Conservation (phyloP, 2,113 vertebrate genomes). For the Butorides virescens region DNA sequence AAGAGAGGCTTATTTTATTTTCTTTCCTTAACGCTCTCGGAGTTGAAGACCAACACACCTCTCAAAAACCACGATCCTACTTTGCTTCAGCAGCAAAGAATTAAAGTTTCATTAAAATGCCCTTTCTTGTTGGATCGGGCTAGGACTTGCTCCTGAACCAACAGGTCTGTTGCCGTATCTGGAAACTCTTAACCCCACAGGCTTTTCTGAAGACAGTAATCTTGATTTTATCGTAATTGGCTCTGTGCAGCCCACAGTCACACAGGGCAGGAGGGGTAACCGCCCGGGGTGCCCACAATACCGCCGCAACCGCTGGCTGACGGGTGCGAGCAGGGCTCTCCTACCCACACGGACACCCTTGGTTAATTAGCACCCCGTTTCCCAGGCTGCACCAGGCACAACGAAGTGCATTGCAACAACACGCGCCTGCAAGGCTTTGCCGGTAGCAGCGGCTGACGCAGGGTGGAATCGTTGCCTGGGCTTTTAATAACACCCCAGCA, state of each 20-base stretch:
- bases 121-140: conserved; percentile 35
- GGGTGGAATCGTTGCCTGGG: background rate
- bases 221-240: conserved; percentile 6
- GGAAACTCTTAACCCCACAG: conserved; percentile 38
- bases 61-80: background rate
- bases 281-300: background rate
- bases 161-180: conserved; percentile 40
- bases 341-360: fast-evolving
- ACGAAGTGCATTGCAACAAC: background rate
- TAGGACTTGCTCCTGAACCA: conserved; percentile 54
- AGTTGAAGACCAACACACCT: background rate
- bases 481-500: conserved; percentile 3
- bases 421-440: background rate
- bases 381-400: background rate
- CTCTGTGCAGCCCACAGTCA: background rate
- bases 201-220: conserved; percentile 22
- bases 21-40: background rate
- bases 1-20: background rate
- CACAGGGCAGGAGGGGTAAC: background rate
- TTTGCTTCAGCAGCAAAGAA: conserved; percentile 32
- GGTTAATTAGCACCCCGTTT: fast-evolving
- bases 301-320: background rate
- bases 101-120: conserved; percentile 52
- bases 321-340: background rate
- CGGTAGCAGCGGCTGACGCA: background rate